phyloP scores from a whole-genome alignment of 2,797 vertebrate species.

The Myripristis murdjan region DNA sequence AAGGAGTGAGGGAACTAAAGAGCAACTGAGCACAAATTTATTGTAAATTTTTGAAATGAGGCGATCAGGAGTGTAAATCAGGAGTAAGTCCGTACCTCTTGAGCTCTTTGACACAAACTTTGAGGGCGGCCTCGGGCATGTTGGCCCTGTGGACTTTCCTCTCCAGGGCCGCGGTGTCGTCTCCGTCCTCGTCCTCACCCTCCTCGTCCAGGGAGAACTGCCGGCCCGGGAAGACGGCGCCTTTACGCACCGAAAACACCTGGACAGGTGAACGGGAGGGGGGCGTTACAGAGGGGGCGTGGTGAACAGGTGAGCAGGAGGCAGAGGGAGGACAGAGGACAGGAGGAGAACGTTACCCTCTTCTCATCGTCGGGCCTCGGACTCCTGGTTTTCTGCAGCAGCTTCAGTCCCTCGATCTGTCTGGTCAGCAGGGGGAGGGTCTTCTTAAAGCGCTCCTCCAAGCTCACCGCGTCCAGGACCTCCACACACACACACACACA shows the following conservation, averaged over 20 bases:
- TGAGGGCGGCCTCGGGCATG: slow-evolving; percentile 94
- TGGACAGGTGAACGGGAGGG: slow-evolving; percentile 48
- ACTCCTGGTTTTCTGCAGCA: slow-evolving; percentile 94
- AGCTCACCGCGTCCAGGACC: slow-evolving; percentile 94
- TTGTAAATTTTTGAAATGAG: neutral
- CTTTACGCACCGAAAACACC: slow-evolving; percentile 88
- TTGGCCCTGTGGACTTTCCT: slow-evolving; percentile 91
- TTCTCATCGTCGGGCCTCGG: slow-evolving; percentile 91
- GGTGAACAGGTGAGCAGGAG: neutral
- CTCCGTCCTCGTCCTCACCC: slow-evolving; percentile 93
- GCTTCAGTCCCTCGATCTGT: slow-evolving; percentile 95
- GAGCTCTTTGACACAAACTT: slow-evolving; percentile 95
- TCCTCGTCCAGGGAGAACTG: slow-evolving; percentile 91
- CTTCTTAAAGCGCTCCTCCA: slow-evolving; percentile 95
- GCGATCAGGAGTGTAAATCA: neutral
- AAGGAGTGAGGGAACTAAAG: no score
- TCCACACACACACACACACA: no score
- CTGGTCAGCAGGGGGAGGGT: slow-evolving; percentile 93
- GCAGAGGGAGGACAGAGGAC: neutral
- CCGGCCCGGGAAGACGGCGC: slow-evolving; percentile 84
- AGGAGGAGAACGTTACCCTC: slow-evolving; percentile 80
- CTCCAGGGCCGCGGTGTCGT: slow-evolving; percentile 91
- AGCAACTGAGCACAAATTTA: neutral
- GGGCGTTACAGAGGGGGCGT: neutral
- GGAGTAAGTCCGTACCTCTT: slow-evolving; percentile 87